Conservation (phyloP, 2,888 invertebrate species). For the Polia nebulosa region DNA sequence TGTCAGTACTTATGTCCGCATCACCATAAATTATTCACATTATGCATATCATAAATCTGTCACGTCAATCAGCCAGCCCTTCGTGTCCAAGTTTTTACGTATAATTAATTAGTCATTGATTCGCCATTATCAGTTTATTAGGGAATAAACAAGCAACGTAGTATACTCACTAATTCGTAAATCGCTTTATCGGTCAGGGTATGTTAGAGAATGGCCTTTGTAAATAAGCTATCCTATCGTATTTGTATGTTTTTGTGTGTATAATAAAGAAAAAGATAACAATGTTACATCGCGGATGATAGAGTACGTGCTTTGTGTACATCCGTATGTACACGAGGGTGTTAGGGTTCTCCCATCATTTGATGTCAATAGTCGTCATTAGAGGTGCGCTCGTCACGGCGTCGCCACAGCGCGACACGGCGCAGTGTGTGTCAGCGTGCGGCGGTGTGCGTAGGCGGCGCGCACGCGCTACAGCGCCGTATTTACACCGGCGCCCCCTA, state of each 20-base stretch:
- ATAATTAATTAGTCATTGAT: constrained; percentile 42
- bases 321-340: constrained; percentile 70
- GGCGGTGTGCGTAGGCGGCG: constrained; percentile 81
- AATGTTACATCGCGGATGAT: constrained; percentile 58
- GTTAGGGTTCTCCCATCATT: constrained; percentile 77
- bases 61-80: constrained; percentile 54
- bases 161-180: neutral
- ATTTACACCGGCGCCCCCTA: constrained; percentile 90
- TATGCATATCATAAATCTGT: constrained; percentile 57
- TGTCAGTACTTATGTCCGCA: constrained; percentile 28
- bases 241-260: neutral
- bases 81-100: constrained; percentile 41
- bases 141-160: neutral
- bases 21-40: constrained; percentile 56
- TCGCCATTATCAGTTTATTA: constrained; percentile 37
- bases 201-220: no score
- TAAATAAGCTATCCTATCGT: neutral
- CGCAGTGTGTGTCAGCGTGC: constrained; percentile 70
- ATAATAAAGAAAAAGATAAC: constrained; percentile 22
- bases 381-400: constrained; percentile 70
- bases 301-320: constrained; percentile 63
- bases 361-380: constrained; percentile 74
- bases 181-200: neutral
- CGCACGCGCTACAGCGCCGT: constrained; percentile 87
- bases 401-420: constrained; percentile 65